These are phyloP conservation scores for Sporophila hypoxantha DNA, from an alignment of 2,113 vertebrate species.

Conservation along the genomic window DNA sequence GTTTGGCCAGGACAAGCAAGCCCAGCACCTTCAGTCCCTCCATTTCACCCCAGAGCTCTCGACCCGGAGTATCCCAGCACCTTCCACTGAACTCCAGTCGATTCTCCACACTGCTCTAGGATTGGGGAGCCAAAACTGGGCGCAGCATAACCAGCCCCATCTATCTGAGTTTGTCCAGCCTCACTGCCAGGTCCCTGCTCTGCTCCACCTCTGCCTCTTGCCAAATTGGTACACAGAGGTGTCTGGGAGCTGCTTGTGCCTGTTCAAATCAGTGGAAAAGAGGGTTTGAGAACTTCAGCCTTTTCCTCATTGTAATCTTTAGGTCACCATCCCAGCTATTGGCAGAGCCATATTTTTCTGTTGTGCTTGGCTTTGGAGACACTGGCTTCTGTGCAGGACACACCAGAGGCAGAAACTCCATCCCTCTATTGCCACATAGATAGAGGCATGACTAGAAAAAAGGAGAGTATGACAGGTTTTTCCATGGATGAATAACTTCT, in stretches of 20 bases:
- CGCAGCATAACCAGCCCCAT: background rate
- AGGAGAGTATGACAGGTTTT: background rate
- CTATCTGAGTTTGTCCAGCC: background rate
- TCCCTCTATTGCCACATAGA: background rate
- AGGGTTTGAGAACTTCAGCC: background rate
- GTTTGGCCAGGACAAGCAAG: background rate
- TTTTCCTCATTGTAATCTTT: background rate
- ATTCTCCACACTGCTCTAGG: background rate
- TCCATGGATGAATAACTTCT: background rate
- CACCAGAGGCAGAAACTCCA: background rate
- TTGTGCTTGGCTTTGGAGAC: background rate
- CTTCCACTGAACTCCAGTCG: background rate
- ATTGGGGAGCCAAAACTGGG: background rate
- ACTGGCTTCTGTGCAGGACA: background rate
- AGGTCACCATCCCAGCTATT: background rate
- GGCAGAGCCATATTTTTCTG: background rate
- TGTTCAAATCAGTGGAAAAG: background rate
- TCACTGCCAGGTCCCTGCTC: fast-evolving
- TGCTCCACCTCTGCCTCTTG: background rate
- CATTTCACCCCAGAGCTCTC: background rate
- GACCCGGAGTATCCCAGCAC: background rate
- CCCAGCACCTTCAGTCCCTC: background rate
- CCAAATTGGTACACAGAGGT: too few species aligned
- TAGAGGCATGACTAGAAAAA: background rate
- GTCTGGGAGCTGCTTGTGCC: background rate